These are phyloP conservation scores for Calephelis perditalis DNA, from an alignment of 2,888 invertebrate genomes.

Conservation along the genomic window DNA sequence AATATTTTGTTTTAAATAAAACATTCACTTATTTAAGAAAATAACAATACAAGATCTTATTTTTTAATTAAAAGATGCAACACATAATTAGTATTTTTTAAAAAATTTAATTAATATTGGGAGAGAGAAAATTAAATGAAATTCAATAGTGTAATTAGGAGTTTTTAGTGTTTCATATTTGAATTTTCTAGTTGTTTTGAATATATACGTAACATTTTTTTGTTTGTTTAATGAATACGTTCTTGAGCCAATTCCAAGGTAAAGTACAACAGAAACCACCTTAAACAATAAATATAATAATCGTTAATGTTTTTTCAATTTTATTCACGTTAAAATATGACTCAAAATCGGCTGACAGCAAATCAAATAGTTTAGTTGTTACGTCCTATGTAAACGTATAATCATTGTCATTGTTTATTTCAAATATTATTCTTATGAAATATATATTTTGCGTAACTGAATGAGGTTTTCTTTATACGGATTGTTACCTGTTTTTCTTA, in stretches of 20 bases:
- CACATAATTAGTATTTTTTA: too few species aligned
- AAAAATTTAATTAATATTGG: too few species aligned
- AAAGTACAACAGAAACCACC: constrained; percentile 30
- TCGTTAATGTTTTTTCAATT: constrained; percentile 33
- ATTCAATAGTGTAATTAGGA: too few species aligned
- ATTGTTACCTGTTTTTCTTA: not conserved
- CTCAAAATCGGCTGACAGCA: constrained; percentile 18
- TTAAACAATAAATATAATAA: constrained; percentile 22
- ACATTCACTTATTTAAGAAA: too few species aligned
- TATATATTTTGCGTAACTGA: constrained; percentile 32
- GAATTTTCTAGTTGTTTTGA: too few species aligned
- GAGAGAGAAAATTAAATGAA: too few species aligned
- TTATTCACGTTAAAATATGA: constrained; percentile 27
- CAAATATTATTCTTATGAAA: constrained; percentile 27
- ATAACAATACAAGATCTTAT: too few species aligned
- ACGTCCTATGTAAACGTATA: constrained; percentile 14
- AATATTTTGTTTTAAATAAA: too few species aligned
- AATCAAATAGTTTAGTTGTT: constrained; percentile 15
- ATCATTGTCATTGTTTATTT: constrained; percentile 24
- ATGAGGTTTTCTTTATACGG: constrained; percentile 16
- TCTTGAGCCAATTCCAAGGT: constrained; percentile 13
- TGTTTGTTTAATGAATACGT: constrained; percentile 10
- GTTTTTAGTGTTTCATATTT: too few species aligned
- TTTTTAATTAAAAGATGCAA: too few species aligned
- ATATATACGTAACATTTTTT: not conserved